phyloP scores from a whole-genome alignment of 2,113 vertebrate genomes.

The Carassius auratus region DNA sequence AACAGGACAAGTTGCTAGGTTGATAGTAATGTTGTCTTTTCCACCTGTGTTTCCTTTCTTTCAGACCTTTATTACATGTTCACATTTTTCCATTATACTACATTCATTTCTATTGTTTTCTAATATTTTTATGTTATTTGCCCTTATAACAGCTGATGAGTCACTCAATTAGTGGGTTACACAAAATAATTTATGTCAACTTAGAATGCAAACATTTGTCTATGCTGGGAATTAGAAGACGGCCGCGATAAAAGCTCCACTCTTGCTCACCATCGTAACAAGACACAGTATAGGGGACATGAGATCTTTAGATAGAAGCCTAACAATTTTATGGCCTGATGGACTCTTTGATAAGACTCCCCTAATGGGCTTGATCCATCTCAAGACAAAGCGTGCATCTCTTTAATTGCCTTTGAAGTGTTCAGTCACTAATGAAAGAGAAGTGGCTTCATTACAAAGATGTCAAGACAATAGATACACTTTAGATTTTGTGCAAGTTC shows the following conservation, averaged over 20 bases:
- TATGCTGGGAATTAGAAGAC: neutral
- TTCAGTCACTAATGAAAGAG: slow-evolving; percentile 18
- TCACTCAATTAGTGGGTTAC: slow-evolving; percentile 3
- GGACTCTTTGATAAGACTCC: slow-evolving; percentile 27
- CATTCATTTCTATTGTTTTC: neutral
- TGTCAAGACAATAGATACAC: neutral
- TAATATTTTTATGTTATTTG: neutral
- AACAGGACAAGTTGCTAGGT: neutral
- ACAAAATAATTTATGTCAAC: slow-evolving; percentile 18
- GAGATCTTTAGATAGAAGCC: slow-evolving; percentile 18
- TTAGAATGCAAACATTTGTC: neutral
- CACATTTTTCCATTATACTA: neutral
- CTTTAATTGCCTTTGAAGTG: slow-evolving; percentile 14
- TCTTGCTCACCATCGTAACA: neutral
- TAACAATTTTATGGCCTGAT: slow-evolving; percentile 10
- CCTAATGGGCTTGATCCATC: slow-evolving; percentile 22
- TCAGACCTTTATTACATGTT: neutral
- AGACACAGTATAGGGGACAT: neutral
- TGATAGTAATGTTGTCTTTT: neutral
- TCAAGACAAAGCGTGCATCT: neutral
- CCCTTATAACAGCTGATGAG: neutral
- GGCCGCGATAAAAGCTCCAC: neutral
- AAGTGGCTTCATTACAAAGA: slow-evolving; percentile 18
- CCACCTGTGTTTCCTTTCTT: neutral
- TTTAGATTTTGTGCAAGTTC: neutral